These are phyloP conservation scores for Drosophila leontia DNA, from an alignment of 1,140 invertebrate genomes.

Conservation along the genomic window DNA sequence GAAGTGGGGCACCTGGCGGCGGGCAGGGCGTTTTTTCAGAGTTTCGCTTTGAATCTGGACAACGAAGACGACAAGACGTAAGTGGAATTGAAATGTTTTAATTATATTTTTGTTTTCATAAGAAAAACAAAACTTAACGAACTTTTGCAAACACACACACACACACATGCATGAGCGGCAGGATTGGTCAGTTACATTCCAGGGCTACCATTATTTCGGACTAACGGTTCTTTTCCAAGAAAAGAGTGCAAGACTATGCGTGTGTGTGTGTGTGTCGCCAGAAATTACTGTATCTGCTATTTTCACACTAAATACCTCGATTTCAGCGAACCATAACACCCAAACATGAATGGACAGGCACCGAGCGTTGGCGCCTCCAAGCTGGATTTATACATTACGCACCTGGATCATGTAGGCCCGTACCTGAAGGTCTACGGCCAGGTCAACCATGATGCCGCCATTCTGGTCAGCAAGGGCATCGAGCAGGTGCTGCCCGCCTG, in stretches of 20 bases:
- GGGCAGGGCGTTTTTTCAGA: constrained; percentile 65
- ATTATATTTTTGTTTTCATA: constrained; percentile 22
- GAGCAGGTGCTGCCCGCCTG: constrained; percentile 70
- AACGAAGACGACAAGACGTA: constrained; percentile 79
- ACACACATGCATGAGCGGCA: not conserved
- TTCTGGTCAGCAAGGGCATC: constrained; percentile 66
- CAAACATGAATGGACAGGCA: constrained; percentile 60
- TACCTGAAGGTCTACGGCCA: constrained; percentile 90
- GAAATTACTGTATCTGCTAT: constrained; percentile 8
- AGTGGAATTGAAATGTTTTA: constrained; percentile 70
- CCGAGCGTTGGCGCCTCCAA: constrained; percentile 27
- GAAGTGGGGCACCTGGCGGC: constrained; percentile 52
- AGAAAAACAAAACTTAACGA: not conserved
- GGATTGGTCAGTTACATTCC: constrained; percentile 12
- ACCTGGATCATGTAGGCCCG: constrained; percentile 88
- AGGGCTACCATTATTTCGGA: constrained; percentile 13
- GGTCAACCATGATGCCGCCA: constrained; percentile 74
- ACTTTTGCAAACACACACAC: constrained; percentile 8
- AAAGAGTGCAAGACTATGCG: not conserved
- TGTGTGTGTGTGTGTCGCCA: not conserved
- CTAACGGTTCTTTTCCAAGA: constrained; percentile 22
- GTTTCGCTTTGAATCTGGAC: constrained; percentile 65
- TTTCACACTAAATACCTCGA: constrained; percentile 18
- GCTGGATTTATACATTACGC: constrained; percentile 86
- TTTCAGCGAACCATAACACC: constrained; percentile 56